Base-by-base conservation (phyloP, 1,140 invertebrate species). In the Magallana ariakensis region DNA sequence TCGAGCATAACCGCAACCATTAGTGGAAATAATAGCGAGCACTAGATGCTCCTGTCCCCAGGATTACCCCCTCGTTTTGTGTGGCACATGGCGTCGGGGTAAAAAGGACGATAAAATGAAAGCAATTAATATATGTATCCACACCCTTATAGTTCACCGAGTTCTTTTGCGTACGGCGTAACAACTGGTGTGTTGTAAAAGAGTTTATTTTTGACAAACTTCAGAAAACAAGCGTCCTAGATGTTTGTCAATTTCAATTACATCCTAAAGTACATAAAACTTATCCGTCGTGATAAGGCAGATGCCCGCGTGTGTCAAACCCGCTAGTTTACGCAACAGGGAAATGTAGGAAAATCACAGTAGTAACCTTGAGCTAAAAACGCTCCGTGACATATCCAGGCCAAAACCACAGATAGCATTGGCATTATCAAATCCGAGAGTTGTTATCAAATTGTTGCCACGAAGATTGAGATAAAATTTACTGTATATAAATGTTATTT, bases 221-320 rank as follows among this genome's bases (percentile, higher is more conserved):
- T 55, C 46, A 82, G 1, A 19, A 55, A 82, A 55, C 54, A 82
- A 11, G 13, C 70, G 70, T 82, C 13, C 46, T 82, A n/a, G 54
- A 26, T 54, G 46, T 55, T 56, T 55, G 54, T 54, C 46, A 82
- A 53, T 22, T 82, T 8, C 46, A 82, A 82, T 55, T 54, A 82
- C 80, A 55, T 82, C 80, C 46, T 54, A 75, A 75, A 75, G 66
- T 75, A 75, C 66, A 75, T 33, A 75, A 75, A 75, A 75, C 33
- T 19, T 75, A 13, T 75, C 33, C 33, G 33, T 75, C 66, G 33
- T 4, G 66, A 75, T 75, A 75, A 75, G 66, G 66, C 66, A 26
- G 66, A 75, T n/a, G 62, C 66, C 66, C 66, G 66, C 66, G 26
- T 75, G 66, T 75, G 66, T 75, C 66, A 75, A 22, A 26, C 66